Evolutionary conservation across 2,797 vertebrate genomes (phyloP).

Genomic region (Lepidocolaptes lacrymiger): DNA sequence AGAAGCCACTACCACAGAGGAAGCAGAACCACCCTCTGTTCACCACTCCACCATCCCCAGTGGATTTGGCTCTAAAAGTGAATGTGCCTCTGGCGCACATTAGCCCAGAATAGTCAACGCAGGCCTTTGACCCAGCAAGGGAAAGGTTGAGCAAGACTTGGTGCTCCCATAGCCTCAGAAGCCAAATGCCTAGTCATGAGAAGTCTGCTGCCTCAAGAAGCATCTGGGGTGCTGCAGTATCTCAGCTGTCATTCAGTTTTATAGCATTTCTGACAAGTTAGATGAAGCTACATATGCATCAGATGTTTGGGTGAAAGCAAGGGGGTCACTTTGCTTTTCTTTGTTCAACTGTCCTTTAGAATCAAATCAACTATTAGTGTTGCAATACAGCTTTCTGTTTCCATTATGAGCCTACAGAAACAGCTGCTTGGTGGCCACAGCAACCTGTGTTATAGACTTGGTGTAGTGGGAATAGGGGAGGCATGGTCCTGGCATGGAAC

Average conservation of each 20-base stretch:
- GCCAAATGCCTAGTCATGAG: neutral
- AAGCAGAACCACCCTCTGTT: neutral
- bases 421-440: neutral
- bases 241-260: neutral
- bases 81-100: neutral
- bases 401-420: neutral
- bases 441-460: neutral
- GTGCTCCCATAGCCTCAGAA: neutral
- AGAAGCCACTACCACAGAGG: neutral
- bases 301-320: neutral
- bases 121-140: neutral
- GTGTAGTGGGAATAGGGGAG: neutral
- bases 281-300: neutral
- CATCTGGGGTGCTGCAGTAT: neutral
- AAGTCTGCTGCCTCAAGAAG: neutral
- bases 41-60: neutral
- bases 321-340: neutral
- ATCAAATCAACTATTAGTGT: neutral
- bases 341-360: neutral
- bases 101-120: neutral
- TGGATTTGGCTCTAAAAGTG: neutral
- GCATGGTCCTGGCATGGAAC: neutral
- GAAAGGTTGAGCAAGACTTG: neutral
- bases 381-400: neutral
- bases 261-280: neutral